These are phyloP conservation scores for Pogonomyrmex barbatus DNA, from an alignment of 1,140 invertebrate genomes.

Conservation along the genomic window DNA sequence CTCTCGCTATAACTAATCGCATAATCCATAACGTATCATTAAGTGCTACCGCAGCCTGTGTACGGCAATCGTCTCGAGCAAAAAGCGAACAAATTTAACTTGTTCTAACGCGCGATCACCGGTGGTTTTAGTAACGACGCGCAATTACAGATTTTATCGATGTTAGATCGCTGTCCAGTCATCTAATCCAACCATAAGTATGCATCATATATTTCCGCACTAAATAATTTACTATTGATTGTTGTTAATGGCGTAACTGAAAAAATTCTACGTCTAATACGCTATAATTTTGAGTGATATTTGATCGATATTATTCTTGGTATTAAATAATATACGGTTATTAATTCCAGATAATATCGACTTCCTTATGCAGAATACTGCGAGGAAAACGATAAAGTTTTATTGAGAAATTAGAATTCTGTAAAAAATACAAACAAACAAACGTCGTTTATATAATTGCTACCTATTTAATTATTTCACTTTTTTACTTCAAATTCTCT, in stretches of 20 bases:
- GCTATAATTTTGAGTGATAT: background rate
- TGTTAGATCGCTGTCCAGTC: background rate
- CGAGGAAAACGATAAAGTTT: background rate
- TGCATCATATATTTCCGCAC: background rate
- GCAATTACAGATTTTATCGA: constrained; percentile 58
- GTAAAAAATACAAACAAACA: background rate
- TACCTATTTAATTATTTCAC: background rate
- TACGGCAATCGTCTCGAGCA: background rate
- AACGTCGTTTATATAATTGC: background rate
- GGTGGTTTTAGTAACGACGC: constrained; percentile 10
- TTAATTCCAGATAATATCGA: background rate
- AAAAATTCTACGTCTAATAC: background rate
- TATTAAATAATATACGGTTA: background rate
- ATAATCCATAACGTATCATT: constrained; percentile 31
- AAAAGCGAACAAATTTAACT: constrained; percentile 20
- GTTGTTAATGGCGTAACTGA: background rate
- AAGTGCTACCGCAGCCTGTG: background rate
- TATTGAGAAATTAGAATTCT: background rate
- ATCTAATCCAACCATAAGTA: constrained; percentile 13
- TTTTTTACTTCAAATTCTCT: background rate
- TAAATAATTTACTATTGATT: background rate
- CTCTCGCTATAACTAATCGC: background rate
- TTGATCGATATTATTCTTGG: constrained; percentile 6
- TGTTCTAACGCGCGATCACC: constrained; percentile 10
- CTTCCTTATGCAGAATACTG: background rate